phyloP scores from a whole-genome alignment of 2,113 vertebrate species.

The Circaetus gallicus region DNA sequence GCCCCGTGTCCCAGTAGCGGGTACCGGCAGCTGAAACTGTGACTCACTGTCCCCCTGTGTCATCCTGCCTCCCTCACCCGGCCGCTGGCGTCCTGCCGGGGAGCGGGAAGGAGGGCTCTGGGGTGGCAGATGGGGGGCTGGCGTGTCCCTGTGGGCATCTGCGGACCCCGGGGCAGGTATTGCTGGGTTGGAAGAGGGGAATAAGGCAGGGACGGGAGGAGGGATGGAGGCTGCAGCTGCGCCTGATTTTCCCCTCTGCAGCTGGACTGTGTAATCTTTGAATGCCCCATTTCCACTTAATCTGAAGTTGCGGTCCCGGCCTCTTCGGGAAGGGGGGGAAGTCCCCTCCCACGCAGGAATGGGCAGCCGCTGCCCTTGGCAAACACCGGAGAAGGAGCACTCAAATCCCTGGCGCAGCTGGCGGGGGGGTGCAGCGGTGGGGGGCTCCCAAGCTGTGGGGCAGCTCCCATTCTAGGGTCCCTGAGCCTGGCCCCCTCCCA shows the following conservation, averaged over 20 bases:
- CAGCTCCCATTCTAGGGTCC: fast-evolving
- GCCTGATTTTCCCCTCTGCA: not conserved
- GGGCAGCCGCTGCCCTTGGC: not conserved
- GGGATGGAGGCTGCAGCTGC: not conserved
- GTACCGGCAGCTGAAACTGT: not conserved
- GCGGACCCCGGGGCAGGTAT: not conserved
- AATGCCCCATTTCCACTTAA: constrained; percentile 43
- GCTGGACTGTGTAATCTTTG: not conserved
- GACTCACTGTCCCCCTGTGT: constrained; percentile 1
- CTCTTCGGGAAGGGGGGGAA: not conserved
- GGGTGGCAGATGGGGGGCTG: not conserved
- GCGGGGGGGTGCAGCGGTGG: fast-evolving
- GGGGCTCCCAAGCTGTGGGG: not conserved
- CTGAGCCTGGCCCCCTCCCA: fast-evolving
- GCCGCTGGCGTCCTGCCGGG: not conserved
- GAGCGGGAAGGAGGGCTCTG: not conserved
- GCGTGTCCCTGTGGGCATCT: fast-evolving
- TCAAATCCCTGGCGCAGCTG: not conserved
- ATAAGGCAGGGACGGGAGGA: not conserved
- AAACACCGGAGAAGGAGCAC: not conserved
- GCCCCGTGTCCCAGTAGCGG: not conserved
- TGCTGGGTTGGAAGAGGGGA: not conserved
- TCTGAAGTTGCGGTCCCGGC: not conserved
- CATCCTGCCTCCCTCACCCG: not conserved
- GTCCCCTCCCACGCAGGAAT: not conserved